Conservation (phyloP, 2,888 invertebrate genomes). For the Rotaria socialis region DNA sequence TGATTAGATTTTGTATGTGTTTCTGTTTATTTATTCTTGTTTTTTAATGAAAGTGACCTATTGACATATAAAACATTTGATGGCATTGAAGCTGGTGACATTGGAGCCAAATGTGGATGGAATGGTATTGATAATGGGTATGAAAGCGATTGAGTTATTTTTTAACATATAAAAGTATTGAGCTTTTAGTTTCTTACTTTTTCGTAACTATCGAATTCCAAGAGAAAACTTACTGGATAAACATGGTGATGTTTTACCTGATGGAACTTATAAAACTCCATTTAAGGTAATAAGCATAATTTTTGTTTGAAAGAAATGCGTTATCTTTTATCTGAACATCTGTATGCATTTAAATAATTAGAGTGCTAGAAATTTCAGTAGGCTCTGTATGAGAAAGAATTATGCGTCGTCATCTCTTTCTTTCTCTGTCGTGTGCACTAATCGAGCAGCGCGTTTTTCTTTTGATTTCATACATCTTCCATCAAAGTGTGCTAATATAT, state of each 20-base stretch:
- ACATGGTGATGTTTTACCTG: constrained; percentile 79
- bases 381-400: too few relatives aligned
- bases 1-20: too few relatives aligned
- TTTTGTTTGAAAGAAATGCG: background rate
- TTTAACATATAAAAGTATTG: constrained; percentile 51
- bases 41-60: constrained; percentile 49
- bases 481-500: too few relatives aligned
- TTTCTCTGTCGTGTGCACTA: too few relatives aligned
- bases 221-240: constrained; percentile 77
- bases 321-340: background rate
- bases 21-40: background rate
- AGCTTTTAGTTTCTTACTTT: constrained; percentile 72
- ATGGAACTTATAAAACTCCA: constrained; percentile 81
- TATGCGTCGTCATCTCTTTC: too few relatives aligned
- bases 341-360: too few relatives aligned
- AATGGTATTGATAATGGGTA: constrained; percentile 91
- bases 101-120: constrained; percentile 84
- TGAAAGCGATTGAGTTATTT: constrained; percentile 48
- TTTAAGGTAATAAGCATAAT: constrained; percentile 64
- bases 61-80: constrained; percentile 60
- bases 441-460: too few relatives aligned
- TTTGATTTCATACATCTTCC: too few relatives aligned
- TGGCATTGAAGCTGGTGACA: constrained; percentile 80
- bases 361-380: too few relatives aligned
- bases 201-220: constrained; percentile 80